phyloP scores from a whole-genome alignment of 2,888 invertebrate species.

The Eilema griseolum region DNA sequence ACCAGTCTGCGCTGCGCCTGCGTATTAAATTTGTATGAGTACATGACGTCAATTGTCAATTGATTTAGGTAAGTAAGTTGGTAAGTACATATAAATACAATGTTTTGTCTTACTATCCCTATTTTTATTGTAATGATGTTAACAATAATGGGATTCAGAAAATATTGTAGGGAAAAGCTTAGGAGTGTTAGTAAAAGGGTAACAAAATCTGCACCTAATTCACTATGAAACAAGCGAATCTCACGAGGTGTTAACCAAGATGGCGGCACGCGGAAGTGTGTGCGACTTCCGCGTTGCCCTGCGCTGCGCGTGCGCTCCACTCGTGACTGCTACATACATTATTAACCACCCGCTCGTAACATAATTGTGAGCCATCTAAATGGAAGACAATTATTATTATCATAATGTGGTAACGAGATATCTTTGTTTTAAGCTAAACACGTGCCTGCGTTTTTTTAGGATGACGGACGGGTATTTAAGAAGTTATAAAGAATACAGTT shows the following conservation, averaged over 20 bases:
- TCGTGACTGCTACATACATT: constrained; percentile 80
- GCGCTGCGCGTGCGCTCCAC: constrained; percentile 73
- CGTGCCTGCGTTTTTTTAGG: constrained; percentile 24
- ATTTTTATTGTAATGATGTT: too few species aligned
- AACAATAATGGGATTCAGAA: background rate
- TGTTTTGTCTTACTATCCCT: background rate
- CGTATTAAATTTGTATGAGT: background rate
- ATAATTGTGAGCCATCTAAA: constrained; percentile 63
- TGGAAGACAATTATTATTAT: constrained; percentile 54
- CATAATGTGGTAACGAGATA: constrained; percentile 42
- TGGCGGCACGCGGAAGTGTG: constrained; percentile 85
- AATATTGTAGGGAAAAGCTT: background rate
- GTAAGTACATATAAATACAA: background rate
- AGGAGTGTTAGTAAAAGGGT: background rate
- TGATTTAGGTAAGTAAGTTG: background rate
- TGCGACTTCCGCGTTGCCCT: constrained; percentile 83
- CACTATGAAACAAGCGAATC: constrained; percentile 70
- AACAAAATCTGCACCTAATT: constrained; percentile 40
- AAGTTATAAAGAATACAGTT: background rate
- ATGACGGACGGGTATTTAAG: background rate
- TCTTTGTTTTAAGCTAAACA: constrained; percentile 29
- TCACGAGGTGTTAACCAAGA: constrained; percentile 79
- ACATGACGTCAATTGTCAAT: constrained; percentile 8
- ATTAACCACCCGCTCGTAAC: constrained; percentile 66
- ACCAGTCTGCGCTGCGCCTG: background rate